These are phyloP conservation scores for Perithous albicinctus DNA, from an alignment of 2,888 invertebrate genomes.

Conservation along the genomic window DNA sequence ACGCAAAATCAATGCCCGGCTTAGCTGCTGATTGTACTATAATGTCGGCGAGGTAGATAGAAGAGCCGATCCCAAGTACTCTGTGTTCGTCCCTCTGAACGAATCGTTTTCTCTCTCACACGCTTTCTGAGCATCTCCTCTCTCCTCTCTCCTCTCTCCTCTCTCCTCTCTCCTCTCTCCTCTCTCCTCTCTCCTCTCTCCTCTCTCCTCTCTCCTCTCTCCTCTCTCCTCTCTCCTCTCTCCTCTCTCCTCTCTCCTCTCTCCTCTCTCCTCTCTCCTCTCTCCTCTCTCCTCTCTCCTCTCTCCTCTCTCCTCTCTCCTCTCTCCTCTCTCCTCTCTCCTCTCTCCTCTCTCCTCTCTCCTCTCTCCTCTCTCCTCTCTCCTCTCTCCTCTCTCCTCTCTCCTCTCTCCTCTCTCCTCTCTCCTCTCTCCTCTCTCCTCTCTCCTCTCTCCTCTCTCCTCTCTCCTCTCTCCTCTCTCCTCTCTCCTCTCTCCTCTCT, in stretches of 20 bases:
- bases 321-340: slow-evolving; percentile 9
- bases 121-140: slow-evolving; percentile 54
- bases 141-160: slow-evolving; percentile 38
- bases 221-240: slow-evolving; percentile 9
- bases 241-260: slow-evolving; percentile 9
- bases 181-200: slow-evolving; percentile 6
- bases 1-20: slow-evolving; percentile 82
- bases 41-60: slow-evolving; percentile 68
- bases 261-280: slow-evolving; percentile 9
- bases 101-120: slow-evolving; percentile 10
- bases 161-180: background rate
- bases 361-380: slow-evolving; percentile 61
- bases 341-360: slow-evolving; percentile 3
- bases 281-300: slow-evolving; percentile 9
- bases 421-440: slow-evolving; percentile 29
- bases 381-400: slow-evolving; percentile 26
- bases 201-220: slow-evolving; percentile 9
- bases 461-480: slow-evolving; percentile 32
- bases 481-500: slow-evolving; percentile 55
- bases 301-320: slow-evolving; percentile 9
- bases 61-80: slow-evolving; percentile 61
- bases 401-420: slow-evolving; percentile 60
- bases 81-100: slow-evolving; percentile 41
- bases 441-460: slow-evolving; percentile 58
- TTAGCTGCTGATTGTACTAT: slow-evolving; percentile 79